Conservation (phyloP, 2,113 vertebrate species). For the Gnathonemus longibarbis region DNA sequence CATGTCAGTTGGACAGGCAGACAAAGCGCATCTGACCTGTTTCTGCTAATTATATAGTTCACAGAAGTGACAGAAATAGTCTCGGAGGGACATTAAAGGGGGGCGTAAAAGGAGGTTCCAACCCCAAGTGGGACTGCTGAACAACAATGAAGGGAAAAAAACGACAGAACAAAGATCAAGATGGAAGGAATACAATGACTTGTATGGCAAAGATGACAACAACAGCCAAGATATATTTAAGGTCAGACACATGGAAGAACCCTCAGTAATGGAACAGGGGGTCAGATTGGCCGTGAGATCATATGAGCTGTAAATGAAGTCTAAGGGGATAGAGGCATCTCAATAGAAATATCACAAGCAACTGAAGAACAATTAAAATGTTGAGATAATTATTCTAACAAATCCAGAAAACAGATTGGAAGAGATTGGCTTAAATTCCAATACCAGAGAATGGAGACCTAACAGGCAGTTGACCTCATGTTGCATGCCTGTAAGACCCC, state of each 20-base stretch:
- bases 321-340: not conserved
- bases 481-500: not conserved
- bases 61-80: conserved; percentile 26
- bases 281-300: not conserved
- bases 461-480: not conserved
- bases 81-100: not conserved
- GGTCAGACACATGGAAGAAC: not conserved
- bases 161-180: not conserved
- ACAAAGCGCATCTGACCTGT: not conserved
- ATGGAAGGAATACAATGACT: not conserved
- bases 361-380: not conserved
- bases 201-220: not conserved
- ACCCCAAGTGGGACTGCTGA: not conserved
- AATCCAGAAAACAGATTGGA: not conserved
- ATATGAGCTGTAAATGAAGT: too few species aligned
- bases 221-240: not conserved
- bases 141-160: not conserved
- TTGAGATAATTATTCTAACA: not conserved
- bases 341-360: not conserved
- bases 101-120: not conserved
- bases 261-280: not conserved
- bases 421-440: not conserved
- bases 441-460: not conserved
- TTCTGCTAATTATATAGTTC: conserved; percentile 28
- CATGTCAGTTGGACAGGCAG: not conserved